Evolutionary conservation across 2,888 invertebrate species (phyloP).

Genomic region (Epinotia nisella): DNA sequence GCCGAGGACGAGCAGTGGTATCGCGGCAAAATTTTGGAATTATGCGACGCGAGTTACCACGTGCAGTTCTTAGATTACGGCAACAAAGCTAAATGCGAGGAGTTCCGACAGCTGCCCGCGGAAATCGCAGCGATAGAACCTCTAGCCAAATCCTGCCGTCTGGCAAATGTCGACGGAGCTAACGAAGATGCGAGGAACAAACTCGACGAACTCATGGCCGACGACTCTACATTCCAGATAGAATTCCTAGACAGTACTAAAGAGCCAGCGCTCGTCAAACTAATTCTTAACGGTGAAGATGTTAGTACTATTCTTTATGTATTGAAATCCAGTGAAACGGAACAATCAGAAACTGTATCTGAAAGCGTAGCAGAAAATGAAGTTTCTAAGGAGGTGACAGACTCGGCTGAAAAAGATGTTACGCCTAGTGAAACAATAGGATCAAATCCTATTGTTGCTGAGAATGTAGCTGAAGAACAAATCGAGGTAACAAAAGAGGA

Average conservation of each 20-base stretch:
- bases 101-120: conserved; percentile 86
- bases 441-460: neutral
- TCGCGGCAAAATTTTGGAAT: conserved; percentile 86
- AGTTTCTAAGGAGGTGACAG: conserved; percentile 1
- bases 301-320: conserved; percentile 51
- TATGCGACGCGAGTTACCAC: conserved; percentile 82
- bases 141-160: conserved; percentile 86
- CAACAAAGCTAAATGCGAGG: conserved; percentile 86
- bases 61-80: conserved; percentile 89
- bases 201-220: conserved; percentile 67
- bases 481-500: neutral
- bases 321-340: conserved; percentile 13
- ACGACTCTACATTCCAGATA: conserved; percentile 81
- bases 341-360: neutral
- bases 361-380: neutral
- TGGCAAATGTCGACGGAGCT: conserved; percentile 79
- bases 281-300: conserved; percentile 83
- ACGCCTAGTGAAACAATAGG: neutral
- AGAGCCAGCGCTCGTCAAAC: conserved; percentile 85
- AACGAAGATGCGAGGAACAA: conserved; percentile 68
- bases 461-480: neutral
- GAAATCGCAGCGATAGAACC: conserved; percentile 84
- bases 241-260: conserved; percentile 85
- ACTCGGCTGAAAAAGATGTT: neutral
- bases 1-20: conserved; percentile 88